Evolutionary conservation across 92 coral and sea anemone genomes (phyloP), one percentile per base, ranked within the genome.

Genomic region (Phenganax subtilis): DNA sequence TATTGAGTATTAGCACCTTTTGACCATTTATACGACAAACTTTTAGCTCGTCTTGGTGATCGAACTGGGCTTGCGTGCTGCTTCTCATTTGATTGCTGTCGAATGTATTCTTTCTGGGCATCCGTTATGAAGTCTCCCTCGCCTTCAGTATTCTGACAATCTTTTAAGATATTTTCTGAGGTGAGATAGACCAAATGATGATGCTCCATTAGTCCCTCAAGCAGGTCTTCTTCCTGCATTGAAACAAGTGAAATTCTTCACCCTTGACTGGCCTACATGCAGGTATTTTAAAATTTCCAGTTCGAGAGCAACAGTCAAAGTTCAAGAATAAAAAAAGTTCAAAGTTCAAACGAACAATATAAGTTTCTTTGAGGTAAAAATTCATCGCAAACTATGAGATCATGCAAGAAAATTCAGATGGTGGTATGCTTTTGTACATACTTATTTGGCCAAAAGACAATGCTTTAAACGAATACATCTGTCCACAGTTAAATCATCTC

Each of bases 51-150:
- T 16, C 83, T 55, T 53, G 83, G 83, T 15, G 83, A 79, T 56
- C 56, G 63, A 6, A 25, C 44, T 0, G 83, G 83, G 54, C 83
- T 79, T 47, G 91, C 58, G 6, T 82, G 80, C 72, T 82, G 80
- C 72, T 88, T 97, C 68, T 90, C 97, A 57, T 75, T 47, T 8
- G 99, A 92, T 63, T 90, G 89, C 76, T 96, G 90, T 15, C 97
- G 90, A 75, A 96, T 92, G 89, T 96, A 92, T 70, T 86, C 93
- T 10, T 86, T 87, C 76, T 96, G 99, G 15, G 99, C 99, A 59
- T 96, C 97, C 14, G 99, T 96, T 53, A 93, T 89, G 69, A 37
- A 8, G 16, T 90, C 83, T 86, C 89, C 84, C 74, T 84, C 72
- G 53, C 57, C 71, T 54, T 91, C 90, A 56, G 87, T 76, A 25